Conservation (phyloP, 2,888 invertebrate species). For the Bombylius discolor region DNA sequence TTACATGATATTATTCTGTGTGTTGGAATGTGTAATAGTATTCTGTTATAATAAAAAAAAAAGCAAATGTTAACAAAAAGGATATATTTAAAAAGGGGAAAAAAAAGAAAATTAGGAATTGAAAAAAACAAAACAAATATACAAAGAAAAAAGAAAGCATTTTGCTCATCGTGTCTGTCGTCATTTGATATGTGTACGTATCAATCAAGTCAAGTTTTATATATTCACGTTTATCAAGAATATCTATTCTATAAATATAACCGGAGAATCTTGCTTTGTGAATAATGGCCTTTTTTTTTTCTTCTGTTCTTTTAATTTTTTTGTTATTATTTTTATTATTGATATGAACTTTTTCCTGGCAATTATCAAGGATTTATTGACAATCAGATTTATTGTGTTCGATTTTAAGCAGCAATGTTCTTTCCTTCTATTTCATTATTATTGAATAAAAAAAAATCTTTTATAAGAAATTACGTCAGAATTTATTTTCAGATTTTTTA, state of each 20-base stretch:
- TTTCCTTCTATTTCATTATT: neutral
- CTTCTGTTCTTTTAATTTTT: too few species aligned
- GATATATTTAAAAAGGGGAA: neutral
- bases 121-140: neutral
- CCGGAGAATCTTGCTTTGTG: neutral
- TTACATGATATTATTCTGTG: neutral
- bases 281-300: conserved; percentile 5
- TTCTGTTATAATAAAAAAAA: neutral
- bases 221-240: neutral
- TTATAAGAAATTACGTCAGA: too few species aligned
- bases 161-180: conserved; percentile 6
- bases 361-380: conserved; percentile 14
- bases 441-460: too few species aligned
- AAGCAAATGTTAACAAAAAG: neutral
- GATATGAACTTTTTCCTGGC: conserved; percentile 10
- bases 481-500: too few species aligned
- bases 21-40: neutral
- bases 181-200: conserved; percentile 13
- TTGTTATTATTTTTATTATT: neutral
- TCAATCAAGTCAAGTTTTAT: conserved; percentile 8
- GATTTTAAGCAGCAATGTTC: conserved; percentile 9
- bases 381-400: conserved; percentile 14
- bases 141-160: too few species aligned
- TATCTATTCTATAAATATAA: neutral
- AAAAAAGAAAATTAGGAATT: neutral